Percentiles rank a stretch among this genome's conserved stretches.
Evolutionary conservation across 2,113 vertebrate genomes (phyloP).

Genomic region (Pyxicephalus adspersus): DNA sequence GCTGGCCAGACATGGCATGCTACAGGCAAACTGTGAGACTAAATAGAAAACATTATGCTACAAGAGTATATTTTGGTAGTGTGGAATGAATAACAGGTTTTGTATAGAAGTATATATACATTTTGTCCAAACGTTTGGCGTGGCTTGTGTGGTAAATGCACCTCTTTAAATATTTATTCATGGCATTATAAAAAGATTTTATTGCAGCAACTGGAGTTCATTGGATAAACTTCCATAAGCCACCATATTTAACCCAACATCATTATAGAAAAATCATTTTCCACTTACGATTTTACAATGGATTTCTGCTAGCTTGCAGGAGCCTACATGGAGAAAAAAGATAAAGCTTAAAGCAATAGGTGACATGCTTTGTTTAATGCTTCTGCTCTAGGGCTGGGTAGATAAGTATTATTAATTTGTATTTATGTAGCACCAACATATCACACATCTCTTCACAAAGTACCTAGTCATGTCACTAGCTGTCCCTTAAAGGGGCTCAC

Average conservation of each 20-base stretch:
- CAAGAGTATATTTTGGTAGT: constrained; percentile 35
- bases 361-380: too few species aligned
- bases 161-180: constrained; percentile 39
- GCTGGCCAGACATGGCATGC: constrained; percentile 20
- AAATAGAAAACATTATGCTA: constrained; percentile 29
- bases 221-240: constrained; percentile 22
- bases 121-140: constrained; percentile 18
- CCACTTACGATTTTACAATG: not conserved
- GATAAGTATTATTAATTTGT: too few species aligned
- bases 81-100: constrained; percentile 31
- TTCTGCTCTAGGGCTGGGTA: too few species aligned
- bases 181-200: constrained; percentile 23
- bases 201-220: constrained; percentile 16
- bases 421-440: too few species aligned
- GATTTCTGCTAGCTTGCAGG: not conserved
- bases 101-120: constrained; percentile 17
- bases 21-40: constrained; percentile 31
- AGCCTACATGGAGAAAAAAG: too few species aligned
- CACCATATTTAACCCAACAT: not conserved
- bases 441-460: too few species aligned
- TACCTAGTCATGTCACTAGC: too few species aligned
- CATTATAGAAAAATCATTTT: constrained; percentile 18
- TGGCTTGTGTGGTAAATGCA: not conserved
- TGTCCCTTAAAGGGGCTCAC: too few species aligned
- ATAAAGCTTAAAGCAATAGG: too few species aligned